Conservation (phyloP, 2,113 vertebrate genomes). For the Poeciliopsis turrubarensis region DNA sequence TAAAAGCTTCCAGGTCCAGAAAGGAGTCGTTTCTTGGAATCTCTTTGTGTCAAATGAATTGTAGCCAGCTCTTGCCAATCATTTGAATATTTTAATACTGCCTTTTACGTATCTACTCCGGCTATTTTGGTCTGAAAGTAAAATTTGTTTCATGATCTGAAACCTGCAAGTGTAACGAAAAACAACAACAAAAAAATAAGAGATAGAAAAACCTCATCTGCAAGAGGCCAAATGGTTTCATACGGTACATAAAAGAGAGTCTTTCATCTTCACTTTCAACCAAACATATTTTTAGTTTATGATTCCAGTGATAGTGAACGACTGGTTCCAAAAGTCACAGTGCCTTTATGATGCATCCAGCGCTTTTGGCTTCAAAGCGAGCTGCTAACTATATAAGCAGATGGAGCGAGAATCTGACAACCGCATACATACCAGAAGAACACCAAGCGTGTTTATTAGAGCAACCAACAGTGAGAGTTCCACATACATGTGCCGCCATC, state of each 20-base stretch:
- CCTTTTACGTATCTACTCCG: too few relatives aligned
- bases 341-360: constrained; percentile 15
- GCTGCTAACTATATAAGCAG: constrained; percentile 34
- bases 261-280: constrained; percentile 1
- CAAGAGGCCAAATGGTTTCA: background rate
- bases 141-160: too few relatives aligned
- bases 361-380: constrained; percentile 43
- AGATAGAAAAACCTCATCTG: background rate
- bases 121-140: too few relatives aligned
- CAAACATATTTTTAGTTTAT: background rate
- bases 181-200: background rate
- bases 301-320: background rate
- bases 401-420: constrained; percentile 49
- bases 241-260: background rate
- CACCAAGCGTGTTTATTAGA: constrained; percentile 55
- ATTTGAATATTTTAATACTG: too few relatives aligned
- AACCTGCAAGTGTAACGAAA: background rate
- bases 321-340: background rate
- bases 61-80: too few relatives aligned
- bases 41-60: too few relatives aligned
- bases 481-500: constrained; percentile 34
- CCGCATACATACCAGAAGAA: constrained; percentile 57
- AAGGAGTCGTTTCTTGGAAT: too few relatives aligned
- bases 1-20: too few relatives aligned
- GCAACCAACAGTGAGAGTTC: constrained; percentile 68